Conservation (phyloP, 2,888 invertebrate genomes). For the Polia nebulosa region DNA sequence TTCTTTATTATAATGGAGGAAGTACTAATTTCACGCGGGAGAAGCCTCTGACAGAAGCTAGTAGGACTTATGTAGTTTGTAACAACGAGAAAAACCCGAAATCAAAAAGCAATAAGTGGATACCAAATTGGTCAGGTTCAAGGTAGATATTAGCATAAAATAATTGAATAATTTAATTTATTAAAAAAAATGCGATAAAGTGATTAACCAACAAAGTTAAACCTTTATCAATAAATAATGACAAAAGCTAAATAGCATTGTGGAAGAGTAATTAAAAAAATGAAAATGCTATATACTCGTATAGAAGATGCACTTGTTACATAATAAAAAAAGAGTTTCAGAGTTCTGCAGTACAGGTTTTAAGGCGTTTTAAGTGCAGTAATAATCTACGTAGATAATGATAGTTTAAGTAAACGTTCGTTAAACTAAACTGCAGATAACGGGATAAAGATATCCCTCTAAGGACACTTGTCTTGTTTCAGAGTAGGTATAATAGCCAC, state of each 20-base stretch:
- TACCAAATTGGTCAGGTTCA: not conserved
- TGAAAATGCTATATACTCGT: not conserved
- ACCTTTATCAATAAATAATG: not conserved
- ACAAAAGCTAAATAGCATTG: not conserved
- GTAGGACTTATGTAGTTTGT: not conserved
- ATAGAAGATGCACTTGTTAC: slow-evolving; percentile 33
- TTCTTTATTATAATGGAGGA: too few relatives aligned
- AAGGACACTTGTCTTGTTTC: slow-evolving; percentile 67
- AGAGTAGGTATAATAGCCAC: slow-evolving; percentile 32
- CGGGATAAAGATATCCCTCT: slow-evolving; percentile 40
- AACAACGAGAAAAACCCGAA: not conserved
- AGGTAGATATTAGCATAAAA: not conserved
- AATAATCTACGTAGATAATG: slow-evolving; percentile 69
- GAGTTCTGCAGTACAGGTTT: slow-evolving; percentile 19
- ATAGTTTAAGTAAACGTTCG: slow-evolving; percentile 51
- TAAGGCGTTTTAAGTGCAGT: slow-evolving; percentile 68
- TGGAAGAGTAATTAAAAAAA: slow-evolving; percentile 8
- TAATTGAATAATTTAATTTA: too few relatives aligned
- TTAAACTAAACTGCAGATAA: slow-evolving; percentile 57
- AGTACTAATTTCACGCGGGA: too few relatives aligned
- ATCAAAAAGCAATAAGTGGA: not conserved
- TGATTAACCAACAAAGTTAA: slow-evolving; percentile 10
- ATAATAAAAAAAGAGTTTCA: slow-evolving; percentile 35
- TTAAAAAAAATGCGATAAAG: not conserved
- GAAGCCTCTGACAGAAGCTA: not conserved